Base-by-base conservation (phyloP, 2,113 vertebrate genomes). In the Campylomormyrus tamandua region DNA sequence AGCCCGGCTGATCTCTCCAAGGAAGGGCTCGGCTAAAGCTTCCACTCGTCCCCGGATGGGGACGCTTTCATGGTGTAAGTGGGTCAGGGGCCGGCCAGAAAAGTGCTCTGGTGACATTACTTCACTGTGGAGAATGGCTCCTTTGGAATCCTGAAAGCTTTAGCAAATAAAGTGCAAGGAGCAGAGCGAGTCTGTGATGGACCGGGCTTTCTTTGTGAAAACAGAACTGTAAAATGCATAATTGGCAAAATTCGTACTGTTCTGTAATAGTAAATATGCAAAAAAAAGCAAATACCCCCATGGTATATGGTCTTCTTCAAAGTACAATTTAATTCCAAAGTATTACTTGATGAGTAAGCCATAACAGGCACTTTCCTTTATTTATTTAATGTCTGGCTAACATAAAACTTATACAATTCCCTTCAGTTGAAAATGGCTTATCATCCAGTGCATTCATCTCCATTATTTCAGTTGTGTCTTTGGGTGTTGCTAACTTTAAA, bases 61-160 rank as follows among this genome's bases (percentile, higher is more conserved):
- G 93, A 90, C 87, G 91, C 96, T 98, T 97, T 98, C 94, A 97
- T 95, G 95, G 93, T 93, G 95, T 96, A 96, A 97, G 97, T 97
- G 96, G 92, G 91, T 91, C 96, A 95, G 95, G 89, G 94, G 95
- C 94, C 95, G 70, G 85, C 95, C 96, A 94, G 94, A 97, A 95
- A 96, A 97, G 96, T 90, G 91, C 96, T 98, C 97, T 97, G 96
- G 97, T 97, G 98, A 97, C 96, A 96, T 97, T 96, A 97, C 97
- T 97, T 94, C 95, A 97, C 96, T 95, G 95, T 95, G 93, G 91
- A 92, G 96, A 97, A 97, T 97, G 96, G 97, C 96, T 95, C 96
- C 96, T 97, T 96, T 97, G 96, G 95, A 96, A 96, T 93, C 89
- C 92, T 95, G 94, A 96, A 95, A 93, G 95, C 94, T 90, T 95